Conservation (phyloP, 2,888 invertebrate genomes). For the Erebia epiphron region DNA sequence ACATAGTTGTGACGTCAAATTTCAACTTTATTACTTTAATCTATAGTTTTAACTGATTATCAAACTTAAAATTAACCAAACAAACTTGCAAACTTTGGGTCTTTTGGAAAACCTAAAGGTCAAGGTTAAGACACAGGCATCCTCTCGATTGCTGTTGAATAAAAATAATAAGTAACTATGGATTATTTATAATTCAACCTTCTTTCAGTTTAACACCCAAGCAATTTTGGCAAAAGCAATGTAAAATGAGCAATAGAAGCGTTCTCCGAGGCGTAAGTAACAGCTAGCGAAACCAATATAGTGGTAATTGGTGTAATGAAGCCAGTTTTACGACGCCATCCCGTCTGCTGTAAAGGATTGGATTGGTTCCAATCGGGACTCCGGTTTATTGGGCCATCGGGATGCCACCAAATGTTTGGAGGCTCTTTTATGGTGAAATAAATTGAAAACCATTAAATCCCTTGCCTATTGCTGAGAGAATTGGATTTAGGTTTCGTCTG, state of each 20-base stretch:
- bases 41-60: too few species aligned
- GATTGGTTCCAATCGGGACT: slow-evolving; percentile 34
- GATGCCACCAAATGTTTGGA: slow-evolving; percentile 30
- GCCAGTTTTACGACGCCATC: slow-evolving; percentile 35
- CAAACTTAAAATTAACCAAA: too few species aligned
- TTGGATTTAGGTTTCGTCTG: not conserved
- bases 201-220: not conserved
- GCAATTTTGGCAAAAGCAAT: not conserved
- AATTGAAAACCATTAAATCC: slow-evolving; percentile 23
- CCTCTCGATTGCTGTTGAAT: too few species aligned
- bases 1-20: too few species aligned
- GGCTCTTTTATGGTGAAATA: slow-evolving; percentile 23
- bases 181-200: too few species aligned
- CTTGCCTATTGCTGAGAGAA: not conserved
- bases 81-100: too few species aligned
- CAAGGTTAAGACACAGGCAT: too few species aligned
- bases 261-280: not conserved
- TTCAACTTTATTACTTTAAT: too few species aligned
- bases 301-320: slow-evolving; percentile 31
- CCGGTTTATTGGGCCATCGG: slow-evolving; percentile 32
- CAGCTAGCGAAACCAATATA: slow-evolving; percentile 1
- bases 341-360: slow-evolving; percentile 31
- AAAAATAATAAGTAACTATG: too few species aligned
- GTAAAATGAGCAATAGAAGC: not conserved
- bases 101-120: too few species aligned